Evolutionary conservation across 1,140 invertebrate species (phyloP).

Genomic region (Camponotus pennsylvanicus): DNA sequence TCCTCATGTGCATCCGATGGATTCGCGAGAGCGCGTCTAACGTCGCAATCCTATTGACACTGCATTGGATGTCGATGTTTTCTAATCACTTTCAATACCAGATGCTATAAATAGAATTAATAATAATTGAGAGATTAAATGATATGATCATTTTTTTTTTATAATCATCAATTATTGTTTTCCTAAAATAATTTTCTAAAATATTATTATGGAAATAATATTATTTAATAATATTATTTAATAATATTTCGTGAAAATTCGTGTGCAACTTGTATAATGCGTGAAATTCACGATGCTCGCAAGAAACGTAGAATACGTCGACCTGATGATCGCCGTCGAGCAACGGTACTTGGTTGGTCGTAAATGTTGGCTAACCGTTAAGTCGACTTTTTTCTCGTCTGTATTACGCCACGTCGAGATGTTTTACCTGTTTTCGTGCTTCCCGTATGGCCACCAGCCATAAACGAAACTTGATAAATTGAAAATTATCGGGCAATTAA

Average conservation of each 20-base stretch:
- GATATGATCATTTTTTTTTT: neutral
- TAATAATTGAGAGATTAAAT: neutral
- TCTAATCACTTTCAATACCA: neutral
- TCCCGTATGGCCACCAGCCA: neutral
- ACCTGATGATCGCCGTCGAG: conserved; percentile 35
- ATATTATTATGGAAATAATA: too few relatives aligned
- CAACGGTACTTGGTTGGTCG: conserved; percentile 71
- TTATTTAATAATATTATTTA: too few relatives aligned
- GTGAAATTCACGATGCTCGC: conserved; percentile 17
- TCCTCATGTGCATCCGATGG: neutral
- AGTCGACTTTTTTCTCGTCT: conserved; percentile 60
- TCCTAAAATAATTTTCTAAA: neutral
- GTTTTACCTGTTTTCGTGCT: conserved; percentile 50
- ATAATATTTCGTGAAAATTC: neutral
- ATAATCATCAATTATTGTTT: neutral
- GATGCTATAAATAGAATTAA: neutral
- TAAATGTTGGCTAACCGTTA: conserved; percentile 72
- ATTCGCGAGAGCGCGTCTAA: conserved; percentile 6
- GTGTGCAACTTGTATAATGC: conserved; percentile 17
- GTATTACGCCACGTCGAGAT: neutral
- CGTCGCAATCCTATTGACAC: neutral
- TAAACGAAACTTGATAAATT: conserved; percentile 22
- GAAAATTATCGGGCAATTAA: neutral
- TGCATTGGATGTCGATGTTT: neutral
- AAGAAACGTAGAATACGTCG: conserved; percentile 46